Conservation (phyloP, 2,113 vertebrate genomes). For the Butorides virescens region DNA sequence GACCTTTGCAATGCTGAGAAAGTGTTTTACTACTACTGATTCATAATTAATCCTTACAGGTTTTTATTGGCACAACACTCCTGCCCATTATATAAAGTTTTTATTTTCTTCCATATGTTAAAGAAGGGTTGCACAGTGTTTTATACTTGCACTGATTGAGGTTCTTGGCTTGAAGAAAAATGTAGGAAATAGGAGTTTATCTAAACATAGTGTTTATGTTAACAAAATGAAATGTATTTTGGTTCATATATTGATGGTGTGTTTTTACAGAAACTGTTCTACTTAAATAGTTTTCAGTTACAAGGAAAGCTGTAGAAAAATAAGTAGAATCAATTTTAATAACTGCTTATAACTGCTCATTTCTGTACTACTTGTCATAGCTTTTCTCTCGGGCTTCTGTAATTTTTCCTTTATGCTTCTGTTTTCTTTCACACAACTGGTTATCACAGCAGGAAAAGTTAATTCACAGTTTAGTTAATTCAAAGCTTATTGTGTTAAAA, state of each 20-base stretch:
- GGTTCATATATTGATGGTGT: neutral
- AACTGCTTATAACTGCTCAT: neutral
- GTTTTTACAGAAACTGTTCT: neutral
- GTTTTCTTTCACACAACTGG: neutral
- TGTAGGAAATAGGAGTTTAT: neutral
- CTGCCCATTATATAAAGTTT: neutral
- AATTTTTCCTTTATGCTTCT: neutral
- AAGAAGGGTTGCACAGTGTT: neutral
- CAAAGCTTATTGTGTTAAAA: neutral
- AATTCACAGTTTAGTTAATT: neutral
- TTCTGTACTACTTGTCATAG: neutral
- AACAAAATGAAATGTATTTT: neutral
- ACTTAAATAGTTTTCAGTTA: neutral
- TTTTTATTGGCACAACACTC: neutral
- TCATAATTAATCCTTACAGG: neutral
- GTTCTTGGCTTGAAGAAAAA: neutral
- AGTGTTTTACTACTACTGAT: neutral
- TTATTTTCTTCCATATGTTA: neutral
- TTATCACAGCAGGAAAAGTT: neutral
- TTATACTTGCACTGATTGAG: neutral
- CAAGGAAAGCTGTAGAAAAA: neutral
- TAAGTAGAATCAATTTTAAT: neutral
- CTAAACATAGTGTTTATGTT: neutral
- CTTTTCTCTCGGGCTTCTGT: neutral
- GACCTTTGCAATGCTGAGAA: neutral